A percentile compares a stretch with the other conserved stretches of the same genome.
phyloP scores from a whole-genome alignment of 2,888 invertebrate genomes.

The Trissolcus brochymenae region DNA sequence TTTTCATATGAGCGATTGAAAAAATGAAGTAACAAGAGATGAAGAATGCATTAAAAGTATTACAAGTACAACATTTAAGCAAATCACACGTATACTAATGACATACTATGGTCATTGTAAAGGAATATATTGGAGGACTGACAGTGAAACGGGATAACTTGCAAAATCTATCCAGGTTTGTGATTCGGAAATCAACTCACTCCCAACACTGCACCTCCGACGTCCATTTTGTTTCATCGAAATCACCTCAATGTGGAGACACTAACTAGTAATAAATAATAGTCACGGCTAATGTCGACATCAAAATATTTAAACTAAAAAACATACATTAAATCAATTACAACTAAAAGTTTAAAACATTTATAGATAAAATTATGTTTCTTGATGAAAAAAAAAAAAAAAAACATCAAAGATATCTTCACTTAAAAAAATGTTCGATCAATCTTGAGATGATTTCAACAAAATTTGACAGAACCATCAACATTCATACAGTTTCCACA shows the following conservation, averaged over 20 bases:
- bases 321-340: neutral
- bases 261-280: neutral
- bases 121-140: no score
- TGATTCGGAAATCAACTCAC: conserved; percentile 12
- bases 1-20: neutral
- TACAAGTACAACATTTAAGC: neutral
- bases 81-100: neutral
- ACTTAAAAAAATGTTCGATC: no score
- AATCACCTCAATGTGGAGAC: conserved; percentile 29
- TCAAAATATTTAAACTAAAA: neutral
- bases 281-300: neutral
- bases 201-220: conserved; percentile 21
- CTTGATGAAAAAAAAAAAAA: no score
- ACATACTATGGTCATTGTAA: neutral
- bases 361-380: neutral
- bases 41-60: neutral
- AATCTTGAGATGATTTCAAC: no score
- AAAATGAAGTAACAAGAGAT: conserved; percentile 9
- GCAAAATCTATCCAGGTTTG: neutral
- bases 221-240: conserved; percentile 49
- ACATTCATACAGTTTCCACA: no score
- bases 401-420: no score
- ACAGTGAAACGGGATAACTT: neutral
- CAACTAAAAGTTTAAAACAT: neutral
- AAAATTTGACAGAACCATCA: no score